phyloP scores from a whole-genome alignment of 2,888 invertebrate genomes.

The Trichopria drosophilae region DNA sequence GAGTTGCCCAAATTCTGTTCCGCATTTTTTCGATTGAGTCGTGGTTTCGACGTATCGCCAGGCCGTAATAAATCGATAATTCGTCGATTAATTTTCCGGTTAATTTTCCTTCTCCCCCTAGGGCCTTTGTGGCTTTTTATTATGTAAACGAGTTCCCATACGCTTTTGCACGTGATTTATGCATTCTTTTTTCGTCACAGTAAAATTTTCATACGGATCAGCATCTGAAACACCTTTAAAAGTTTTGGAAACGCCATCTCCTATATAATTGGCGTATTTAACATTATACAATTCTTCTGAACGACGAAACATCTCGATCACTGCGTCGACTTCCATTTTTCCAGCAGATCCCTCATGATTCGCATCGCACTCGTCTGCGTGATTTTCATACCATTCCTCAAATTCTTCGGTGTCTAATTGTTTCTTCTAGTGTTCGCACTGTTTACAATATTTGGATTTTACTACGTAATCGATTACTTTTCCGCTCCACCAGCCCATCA shows the following conservation, averaged over 20 bases:
- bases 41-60: conserved; percentile 27
- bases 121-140: neutral
- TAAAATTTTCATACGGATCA: conserved; percentile 28
- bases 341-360: too few species aligned
- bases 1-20: conserved; percentile 31
- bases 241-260: conserved; percentile 34
- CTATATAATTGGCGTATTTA: conserved; percentile 31
- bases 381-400: conserved; percentile 12
- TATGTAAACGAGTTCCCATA: conserved; percentile 29
- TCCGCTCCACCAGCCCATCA: conserved; percentile 21
- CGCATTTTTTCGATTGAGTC: conserved; percentile 28
- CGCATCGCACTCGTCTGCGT: conserved; percentile 8
- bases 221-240: conserved; percentile 27
- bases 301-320: conserved; percentile 21
- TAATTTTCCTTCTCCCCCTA: conserved; percentile 25
- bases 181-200: conserved; percentile 32
- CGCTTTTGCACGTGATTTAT: conserved; percentile 39
- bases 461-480: conserved; percentile 26
- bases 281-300: conserved; percentile 27
- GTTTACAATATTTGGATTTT: conserved; percentile 16
- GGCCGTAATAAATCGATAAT: conserved; percentile 31
- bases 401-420: conserved; percentile 9
- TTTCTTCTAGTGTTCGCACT: conserved; percentile 13
- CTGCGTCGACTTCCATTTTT: conserved; percentile 12
- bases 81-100: conserved; percentile 29